These are phyloP conservation scores for Tachina grossa DNA, from an alignment of 2,888 invertebrate genomes.

Conservation along the genomic window DNA sequence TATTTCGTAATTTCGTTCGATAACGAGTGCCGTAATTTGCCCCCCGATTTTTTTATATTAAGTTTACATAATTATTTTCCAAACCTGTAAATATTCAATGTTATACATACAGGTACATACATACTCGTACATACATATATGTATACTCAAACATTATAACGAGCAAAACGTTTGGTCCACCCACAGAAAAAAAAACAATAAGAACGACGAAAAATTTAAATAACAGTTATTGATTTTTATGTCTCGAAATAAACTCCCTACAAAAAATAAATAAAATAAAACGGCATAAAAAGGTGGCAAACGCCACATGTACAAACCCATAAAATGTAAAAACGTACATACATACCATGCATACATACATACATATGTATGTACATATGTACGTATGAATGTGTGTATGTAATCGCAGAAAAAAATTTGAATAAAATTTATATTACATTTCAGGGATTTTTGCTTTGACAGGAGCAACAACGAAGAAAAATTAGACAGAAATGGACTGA, in stretches of 20 bases:
- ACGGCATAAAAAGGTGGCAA: constrained; percentile 42
- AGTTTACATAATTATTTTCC: too few species aligned
- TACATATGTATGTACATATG: too few species aligned
- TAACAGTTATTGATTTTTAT: constrained; percentile 69
- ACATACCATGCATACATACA: neutral
- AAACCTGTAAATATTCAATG: too few species aligned
- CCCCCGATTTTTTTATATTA: too few species aligned
- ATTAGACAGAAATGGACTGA: constrained; percentile 2
- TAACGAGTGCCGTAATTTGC: too few species aligned
- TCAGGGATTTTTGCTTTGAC: constrained; percentile 28
- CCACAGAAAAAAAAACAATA: constrained; percentile 14
- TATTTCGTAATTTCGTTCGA: too few species aligned
- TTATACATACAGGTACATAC: neutral
- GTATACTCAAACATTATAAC: neutral
- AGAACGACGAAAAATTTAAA: constrained; percentile 43
- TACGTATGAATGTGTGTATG: neutral
- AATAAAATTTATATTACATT: constrained; percentile 54
- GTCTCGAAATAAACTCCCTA: constrained; percentile 62
- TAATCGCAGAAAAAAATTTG: constrained; percentile 58
- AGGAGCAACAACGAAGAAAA: constrained; percentile 24
- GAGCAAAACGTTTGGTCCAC: neutral
- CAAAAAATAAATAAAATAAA: constrained; percentile 25
- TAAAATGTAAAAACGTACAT: neutral
- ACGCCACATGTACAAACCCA: constrained; percentile 10
- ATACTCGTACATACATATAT: neutral